Evolutionary conservation across 1,140 invertebrate genomes (phyloP), one percentile per base, ranked within the genome.

Genomic region (Brevipalpus yothersi): DNA sequence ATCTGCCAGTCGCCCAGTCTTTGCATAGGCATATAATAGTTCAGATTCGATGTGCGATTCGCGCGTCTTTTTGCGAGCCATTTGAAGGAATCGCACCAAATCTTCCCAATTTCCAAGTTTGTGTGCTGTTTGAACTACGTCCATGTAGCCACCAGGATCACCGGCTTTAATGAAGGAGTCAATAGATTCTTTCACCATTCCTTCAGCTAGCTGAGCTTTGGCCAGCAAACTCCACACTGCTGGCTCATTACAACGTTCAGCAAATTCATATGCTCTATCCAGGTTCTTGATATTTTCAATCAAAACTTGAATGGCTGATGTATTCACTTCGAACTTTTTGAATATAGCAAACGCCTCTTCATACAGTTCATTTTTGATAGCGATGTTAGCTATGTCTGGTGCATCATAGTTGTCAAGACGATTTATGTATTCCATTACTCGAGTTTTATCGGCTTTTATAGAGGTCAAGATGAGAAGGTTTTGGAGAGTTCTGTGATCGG

Each of bases 311-410:
- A 99, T 96, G 61, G 95, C 95, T 1, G 91, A 96, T 1, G 92
- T 94, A 71, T 99, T 99, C 47, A 98, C 95, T 71, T 97, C 94
- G 72, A 99, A 99, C 71, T 98, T 98, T 74, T 94, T 96, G 76
- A 95, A 99, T 63, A 99, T 98, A 2, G 94, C 94, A 70, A 99
- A 99, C 2, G 95, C 95, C 75, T 99, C 95, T 72, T 99, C 95
- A 69, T 86, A 99, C 7, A 99, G 74, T 69, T 97, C 86, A 70
- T 87, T 94, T 63, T 86, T 89, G 66, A 99, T 97, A 47, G 94
- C 94, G 66, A 99, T 98, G 69, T 98, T 97, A 0, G 95, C 95
- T 68, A 99, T 99, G 70, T 99, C 95, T 1, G 94, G 95, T 7
- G 95, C 95, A 76, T 99, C 95, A 68, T 99, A 99, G 72, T 99